Conservation (phyloP, 2,888 invertebrate genomes). For the Nipponacmea schrenckii region DNA sequence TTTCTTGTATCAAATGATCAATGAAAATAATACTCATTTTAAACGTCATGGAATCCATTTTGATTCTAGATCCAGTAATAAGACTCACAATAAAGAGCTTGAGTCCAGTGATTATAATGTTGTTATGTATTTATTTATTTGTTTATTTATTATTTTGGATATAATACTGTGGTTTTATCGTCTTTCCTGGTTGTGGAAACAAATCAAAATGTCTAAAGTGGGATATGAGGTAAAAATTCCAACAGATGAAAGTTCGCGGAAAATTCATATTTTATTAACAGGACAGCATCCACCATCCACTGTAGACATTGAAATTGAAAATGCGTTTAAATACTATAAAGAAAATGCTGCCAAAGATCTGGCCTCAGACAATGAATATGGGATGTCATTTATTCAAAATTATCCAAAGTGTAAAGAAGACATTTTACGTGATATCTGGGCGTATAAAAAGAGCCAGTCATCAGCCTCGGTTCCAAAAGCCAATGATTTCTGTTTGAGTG, state of each 20-base stretch:
- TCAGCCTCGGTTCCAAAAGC: neutral
- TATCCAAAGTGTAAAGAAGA: constrained; percentile 51
- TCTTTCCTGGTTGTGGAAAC: constrained; percentile 49
- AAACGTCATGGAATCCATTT: neutral
- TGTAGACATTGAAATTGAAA: constrained; percentile 36
- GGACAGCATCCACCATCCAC: constrained; percentile 44
- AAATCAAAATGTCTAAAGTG: constrained; percentile 40
- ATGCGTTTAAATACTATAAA: constrained; percentile 44
- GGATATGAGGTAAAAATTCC: constrained; percentile 55
- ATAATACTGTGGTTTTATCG: constrained; percentile 48
- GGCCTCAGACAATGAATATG: constrained; percentile 42
- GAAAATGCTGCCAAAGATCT: constrained; percentile 46
- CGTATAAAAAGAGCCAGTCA: constrained; percentile 40
- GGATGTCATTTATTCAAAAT: constrained; percentile 50
- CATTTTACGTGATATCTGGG: constrained; percentile 54
- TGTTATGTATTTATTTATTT: constrained; percentile 47
- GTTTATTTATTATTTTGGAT: constrained; percentile 51
- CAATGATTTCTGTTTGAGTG: neutral
- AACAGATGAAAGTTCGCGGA: constrained; percentile 51
- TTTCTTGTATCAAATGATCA: neutral
- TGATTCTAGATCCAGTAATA: neutral
- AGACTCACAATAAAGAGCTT: neutral
- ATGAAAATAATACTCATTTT: neutral
- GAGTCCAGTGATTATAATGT: constrained; percentile 16
- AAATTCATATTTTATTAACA: constrained; percentile 52